A percentile compares a stretch with the other conserved stretches of the same genome.
phyloP scores from a whole-genome alignment of 2,888 invertebrate species.

The Xanthia togata region DNA sequence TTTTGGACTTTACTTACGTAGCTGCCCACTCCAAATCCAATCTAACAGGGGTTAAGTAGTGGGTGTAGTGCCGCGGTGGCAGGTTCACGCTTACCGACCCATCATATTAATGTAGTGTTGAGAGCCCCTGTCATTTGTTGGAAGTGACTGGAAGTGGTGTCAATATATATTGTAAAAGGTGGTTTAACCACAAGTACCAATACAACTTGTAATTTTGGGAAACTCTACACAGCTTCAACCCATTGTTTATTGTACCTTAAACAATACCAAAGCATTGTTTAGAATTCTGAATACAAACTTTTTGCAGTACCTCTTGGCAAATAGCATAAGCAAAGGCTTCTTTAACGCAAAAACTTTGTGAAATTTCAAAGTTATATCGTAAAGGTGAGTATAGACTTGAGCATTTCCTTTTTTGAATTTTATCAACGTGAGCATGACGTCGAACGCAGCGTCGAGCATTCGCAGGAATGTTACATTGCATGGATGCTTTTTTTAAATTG shows the following conservation, averaged over 20 bases:
- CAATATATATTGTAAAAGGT: conserved; percentile 5
- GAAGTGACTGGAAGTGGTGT: conserved; percentile 40
- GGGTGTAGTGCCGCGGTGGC: conserved; percentile 24
- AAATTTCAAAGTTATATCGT: conserved; percentile 49
- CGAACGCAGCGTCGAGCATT: no score
- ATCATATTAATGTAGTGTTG: conserved; percentile 36
- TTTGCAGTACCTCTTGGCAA: conserved; percentile 50
- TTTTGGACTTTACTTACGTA: conserved; percentile 30
- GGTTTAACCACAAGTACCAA: conserved; percentile 19
- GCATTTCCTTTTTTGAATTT: no score
- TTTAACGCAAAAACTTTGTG: conserved; percentile 50
- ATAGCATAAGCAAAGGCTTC: conserved; percentile 51
- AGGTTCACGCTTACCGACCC: conserved; percentile 25
- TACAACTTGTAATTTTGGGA: conserved; percentile 42
- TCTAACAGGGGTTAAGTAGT: conserved; percentile 47
- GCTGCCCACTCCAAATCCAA: conserved; percentile 45
- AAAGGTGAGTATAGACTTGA: background rate
- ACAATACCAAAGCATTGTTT: conserved; percentile 57
- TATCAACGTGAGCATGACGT: no score
- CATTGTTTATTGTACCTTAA: conserved; percentile 43
- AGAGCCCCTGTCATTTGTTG: conserved; percentile 35
- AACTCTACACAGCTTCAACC: conserved; percentile 38
- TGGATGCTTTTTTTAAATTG: no score
- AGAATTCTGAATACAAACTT: conserved; percentile 51
- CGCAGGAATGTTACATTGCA: no score